Evolutionary conservation across 2,113 vertebrate species (phyloP).

Genomic region (Sinocyclocheilus maitianheensis): DNA sequence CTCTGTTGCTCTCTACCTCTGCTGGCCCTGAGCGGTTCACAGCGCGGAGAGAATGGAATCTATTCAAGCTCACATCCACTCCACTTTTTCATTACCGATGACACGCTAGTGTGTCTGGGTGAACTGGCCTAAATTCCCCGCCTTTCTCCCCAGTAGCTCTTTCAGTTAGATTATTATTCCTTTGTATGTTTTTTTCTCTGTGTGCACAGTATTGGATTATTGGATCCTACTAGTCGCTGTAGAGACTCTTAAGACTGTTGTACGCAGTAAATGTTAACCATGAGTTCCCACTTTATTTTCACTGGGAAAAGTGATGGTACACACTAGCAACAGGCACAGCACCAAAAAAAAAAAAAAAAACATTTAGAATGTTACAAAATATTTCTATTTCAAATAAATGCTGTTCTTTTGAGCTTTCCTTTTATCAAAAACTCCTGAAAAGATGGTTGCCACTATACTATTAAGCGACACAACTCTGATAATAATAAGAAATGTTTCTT

Average conservation of each 20-base stretch:
- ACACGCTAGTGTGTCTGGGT: slow-evolving; percentile 32
- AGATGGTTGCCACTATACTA: background rate
- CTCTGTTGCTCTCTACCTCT: background rate
- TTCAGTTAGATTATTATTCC: slow-evolving; percentile 20
- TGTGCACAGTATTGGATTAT: background rate
- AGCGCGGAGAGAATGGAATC: slow-evolving; percentile 38
- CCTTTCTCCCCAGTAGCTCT: background rate
- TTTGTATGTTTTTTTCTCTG: background rate
- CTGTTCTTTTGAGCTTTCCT: background rate
- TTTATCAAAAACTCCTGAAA: background rate
- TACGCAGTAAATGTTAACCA: background rate
- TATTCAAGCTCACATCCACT: slow-evolving; percentile 46
- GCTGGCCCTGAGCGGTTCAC: slow-evolving; percentile 3
- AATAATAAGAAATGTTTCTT: background rate
- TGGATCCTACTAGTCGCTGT: background rate
- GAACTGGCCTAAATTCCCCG: slow-evolving; percentile 24
- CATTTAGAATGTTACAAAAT: background rate
- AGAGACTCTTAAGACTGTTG: background rate
- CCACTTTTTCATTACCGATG: slow-evolving; percentile 31
- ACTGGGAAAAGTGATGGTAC: background rate
- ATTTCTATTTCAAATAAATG: background rate
- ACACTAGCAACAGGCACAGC: background rate
- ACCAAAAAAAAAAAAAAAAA: background rate
- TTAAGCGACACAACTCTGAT: background rate
- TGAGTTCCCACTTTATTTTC: background rate